Conservation (phyloP, 1,140 invertebrate genomes). For the Charaxes varanes region DNA sequence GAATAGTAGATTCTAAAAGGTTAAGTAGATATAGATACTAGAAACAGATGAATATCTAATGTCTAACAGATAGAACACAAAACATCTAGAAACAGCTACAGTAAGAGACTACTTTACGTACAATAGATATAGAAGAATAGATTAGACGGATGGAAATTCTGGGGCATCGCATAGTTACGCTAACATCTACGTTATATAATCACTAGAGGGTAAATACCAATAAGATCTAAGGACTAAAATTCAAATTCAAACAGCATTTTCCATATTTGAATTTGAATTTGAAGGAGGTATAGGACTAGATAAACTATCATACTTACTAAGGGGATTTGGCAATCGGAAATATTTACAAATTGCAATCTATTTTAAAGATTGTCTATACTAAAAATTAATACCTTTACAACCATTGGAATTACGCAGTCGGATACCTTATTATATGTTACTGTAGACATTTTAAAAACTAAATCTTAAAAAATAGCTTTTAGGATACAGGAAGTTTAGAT, state of each 20-base stretch:
- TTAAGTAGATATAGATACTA: constrained; percentile 14
- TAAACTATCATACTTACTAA: constrained; percentile 26
- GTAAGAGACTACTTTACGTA: constrained; percentile 60
- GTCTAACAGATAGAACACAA: constrained; percentile 25
- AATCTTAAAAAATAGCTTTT: constrained; percentile 11
- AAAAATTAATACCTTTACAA: constrained; percentile 25
- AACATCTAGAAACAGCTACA: constrained; percentile 50
- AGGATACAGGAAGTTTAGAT: constrained; percentile 7
- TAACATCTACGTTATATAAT: constrained; percentile 49
- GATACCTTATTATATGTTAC: constrained; percentile 14
- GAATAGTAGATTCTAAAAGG: constrained; percentile 8
- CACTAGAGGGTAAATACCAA: constrained; percentile 44
- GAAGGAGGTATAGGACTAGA: constrained; percentile 33
- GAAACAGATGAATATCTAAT: constrained; percentile 15
- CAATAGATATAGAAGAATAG: constrained; percentile 68
- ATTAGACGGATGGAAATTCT: constrained; percentile 74
- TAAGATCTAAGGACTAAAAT: constrained; percentile 35
- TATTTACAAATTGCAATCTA: constrained; percentile 43
- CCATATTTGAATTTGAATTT: too few species aligned
- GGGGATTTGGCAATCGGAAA: constrained; percentile 43
- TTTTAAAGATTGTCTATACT: constrained; percentile 14
- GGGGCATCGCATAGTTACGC: constrained; percentile 68
- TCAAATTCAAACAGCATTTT: too few species aligned
- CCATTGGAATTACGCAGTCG: constrained; percentile 17
- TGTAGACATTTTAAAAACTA: constrained; percentile 12